These are phyloP conservation scores for Colaptes auratus DNA, from an alignment of 2,113 vertebrate species.

Conservation along the genomic window DNA sequence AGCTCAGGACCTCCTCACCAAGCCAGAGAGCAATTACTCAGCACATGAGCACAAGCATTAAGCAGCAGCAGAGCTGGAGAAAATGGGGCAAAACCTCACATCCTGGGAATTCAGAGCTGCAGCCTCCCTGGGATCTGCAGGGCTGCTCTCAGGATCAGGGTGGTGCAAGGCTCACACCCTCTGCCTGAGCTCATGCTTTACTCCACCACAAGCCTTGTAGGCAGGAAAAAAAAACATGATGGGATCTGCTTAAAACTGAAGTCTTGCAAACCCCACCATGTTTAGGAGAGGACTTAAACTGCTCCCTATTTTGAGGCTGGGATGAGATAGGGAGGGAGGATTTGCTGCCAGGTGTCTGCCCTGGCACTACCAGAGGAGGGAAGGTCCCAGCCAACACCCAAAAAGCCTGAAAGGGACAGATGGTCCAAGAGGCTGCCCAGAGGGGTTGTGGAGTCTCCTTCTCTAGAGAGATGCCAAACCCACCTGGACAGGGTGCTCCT, in stretches of 20 bases:
- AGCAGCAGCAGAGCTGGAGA: background rate
- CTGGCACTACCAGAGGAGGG: background rate
- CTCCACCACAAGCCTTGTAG: conserved; percentile 5
- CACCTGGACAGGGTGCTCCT: too few relatives aligned
- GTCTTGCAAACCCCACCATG: background rate
- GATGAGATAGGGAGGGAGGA: background rate
- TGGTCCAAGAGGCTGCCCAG: too few relatives aligned
- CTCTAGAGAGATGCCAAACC: too few relatives aligned
- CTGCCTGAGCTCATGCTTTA: background rate
- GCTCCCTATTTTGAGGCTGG: background rate
- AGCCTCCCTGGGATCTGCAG: background rate
- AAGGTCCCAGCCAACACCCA: background rate
- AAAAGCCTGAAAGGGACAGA: background rate
- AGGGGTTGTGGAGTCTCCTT: too few relatives aligned
- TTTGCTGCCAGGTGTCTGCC: background rate
- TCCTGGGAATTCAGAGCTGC: background rate
- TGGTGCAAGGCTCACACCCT: background rate
- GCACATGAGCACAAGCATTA: background rate
- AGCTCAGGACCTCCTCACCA: background rate
- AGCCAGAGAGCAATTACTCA: background rate
- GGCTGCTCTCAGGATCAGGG: background rate
- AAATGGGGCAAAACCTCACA: background rate
- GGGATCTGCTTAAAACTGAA: background rate
- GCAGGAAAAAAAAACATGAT: background rate
- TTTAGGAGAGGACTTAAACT: background rate